Base-by-base conservation (phyloP, 2,888 invertebrate genomes). In the Macrophya annulata region DNA sequence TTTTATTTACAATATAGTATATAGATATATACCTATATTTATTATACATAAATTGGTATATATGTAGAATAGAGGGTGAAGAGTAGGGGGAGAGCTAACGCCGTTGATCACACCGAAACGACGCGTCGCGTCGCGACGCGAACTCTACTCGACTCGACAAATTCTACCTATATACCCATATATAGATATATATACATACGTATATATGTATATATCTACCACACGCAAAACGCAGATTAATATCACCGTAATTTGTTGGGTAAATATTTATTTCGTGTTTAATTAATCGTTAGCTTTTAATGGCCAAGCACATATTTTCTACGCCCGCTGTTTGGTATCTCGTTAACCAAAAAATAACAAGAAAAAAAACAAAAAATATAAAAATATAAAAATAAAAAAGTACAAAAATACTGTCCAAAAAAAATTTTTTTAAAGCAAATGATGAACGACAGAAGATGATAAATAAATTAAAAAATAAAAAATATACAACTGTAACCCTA, bases 231-330 rank as follows among this genome's bases (percentile, higher is more conserved):
- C 90, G 89, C 89, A 92, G 92, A 92, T 91, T 92, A 91, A 91
- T 91, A 91, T 90, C 91, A 87, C 88, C 88, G 90, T 91, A 91
- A 92, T 91, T 91, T 90, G 90, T 89, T 91, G 90, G 89, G 88
- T 89, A 92, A 91, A 92, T 92, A 92, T 92, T 92, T 92, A 92
- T 91, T 91, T 91, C 90, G 90, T 88, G 91, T 90, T 91, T 90
- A 92, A 92, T 92, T 91, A 92, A 92, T 92, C 91, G 91, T 92
- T 91, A 90, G 91, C 90, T 91, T 91, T 92, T 91, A 92, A 91
- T 91, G 90, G 77, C 17, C 77, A 55, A n/a, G 43, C 88, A 89
- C 89, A 90, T 91, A 91, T 91, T 91, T 92, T 72, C 89, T 62
- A 62, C 62, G 88, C 88, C 88, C 88, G 88, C 88, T 88, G 89